Base-by-base conservation (phyloP, 2,888 invertebrate genomes). In the Yponomeuta cagnagella region DNA sequence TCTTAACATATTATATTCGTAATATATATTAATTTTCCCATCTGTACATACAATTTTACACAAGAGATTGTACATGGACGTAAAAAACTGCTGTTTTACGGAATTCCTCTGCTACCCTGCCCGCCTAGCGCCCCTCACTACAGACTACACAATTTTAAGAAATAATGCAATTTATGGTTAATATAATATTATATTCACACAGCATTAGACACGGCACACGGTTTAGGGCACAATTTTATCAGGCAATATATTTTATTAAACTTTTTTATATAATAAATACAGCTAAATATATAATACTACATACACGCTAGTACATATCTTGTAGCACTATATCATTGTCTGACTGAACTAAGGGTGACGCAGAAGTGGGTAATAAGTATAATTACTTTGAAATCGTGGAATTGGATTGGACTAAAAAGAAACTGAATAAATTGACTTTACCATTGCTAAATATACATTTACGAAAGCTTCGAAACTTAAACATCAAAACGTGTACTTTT, bases 11-110 rank as follows among this genome's bases (percentile, higher is more conserved):
- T 43, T 80, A 9, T 9, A 43, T 43, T 43, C 43, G 77, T 87
- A 90, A 90, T 88, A 89, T 90, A 90, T 90, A 90, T 89, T 88
- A 89, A 89, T 88, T 88, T 88, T 85, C 90, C 90, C 88, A 82
- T 87, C 89, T 91, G 86, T 90, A 90, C 89, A 90, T 88, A 89
- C 87, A 87, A 81, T 87, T 89, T 88, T 91, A 91, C 90, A 91
- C 90, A 90, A 85, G 87, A 87, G 87, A 88, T 87, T 89, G 86
- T 89, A 87, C 84, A 88, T 80, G 87, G 87, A 87, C 77, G 74
- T 78, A 84, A 84, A 80, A 78, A 77, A 76, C 76, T 58, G 52
- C 4, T 76, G 75, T 70, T 74, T 71, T 71, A 68, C 71, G 72
- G 72, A 69, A 74, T 58, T 12, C 52, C 52, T 15, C 52, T 58